Evolutionary conservation across 2,113 vertebrate species (phyloP), one percentile per base, ranked within the genome.

Genomic region (Eidolon helvum): DNA sequence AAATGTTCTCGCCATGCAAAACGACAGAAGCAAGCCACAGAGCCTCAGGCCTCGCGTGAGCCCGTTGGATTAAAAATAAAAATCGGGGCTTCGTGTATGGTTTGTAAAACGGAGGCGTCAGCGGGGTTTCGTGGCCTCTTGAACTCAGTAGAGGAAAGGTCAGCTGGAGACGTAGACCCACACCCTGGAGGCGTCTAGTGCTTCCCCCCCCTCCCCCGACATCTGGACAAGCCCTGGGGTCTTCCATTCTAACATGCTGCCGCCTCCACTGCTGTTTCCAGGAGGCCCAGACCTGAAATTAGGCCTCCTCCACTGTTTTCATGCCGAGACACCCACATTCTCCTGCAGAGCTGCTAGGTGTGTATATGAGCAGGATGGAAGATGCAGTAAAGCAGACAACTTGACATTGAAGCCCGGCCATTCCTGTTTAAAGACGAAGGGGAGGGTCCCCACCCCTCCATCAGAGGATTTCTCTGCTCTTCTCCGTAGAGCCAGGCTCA

Each of bases 271-370:
- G 26, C 66, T 26, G 3, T 18, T 43, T 48, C n/a, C 0, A 10
- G 9, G 57, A 38, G 12, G 5, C 38, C 74, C 33, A 66, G 57
- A 80, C 66, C 84, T 35, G 63, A 9, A 63, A 55, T 7, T 5
- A 30, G 55, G 30, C 45, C 89, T 30, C 94, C 16, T 87, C 38
- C 0, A 0, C 48, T 2, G 0, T 48, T 74, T 45, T 11, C 48
- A 14, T 5, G 8, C 40, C 0, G 1, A 4, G 59, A 53, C n/a
- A 14, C 8, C 28, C 28, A 68, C 1, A 0, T 14, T 26, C 30
- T 0, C 38, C 61, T 18, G 0, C 33, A 40, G 48, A 63, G 79
- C 71, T 7, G 9, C 45, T 3, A 0, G 33, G 79, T 26, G 2
- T 28, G 30, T 33, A 1, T 22, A 24, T 30, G 38, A 57, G 35